phyloP scores from a whole-genome alignment of 2,113 vertebrate species.

The Australoheros scitulus region DNA sequence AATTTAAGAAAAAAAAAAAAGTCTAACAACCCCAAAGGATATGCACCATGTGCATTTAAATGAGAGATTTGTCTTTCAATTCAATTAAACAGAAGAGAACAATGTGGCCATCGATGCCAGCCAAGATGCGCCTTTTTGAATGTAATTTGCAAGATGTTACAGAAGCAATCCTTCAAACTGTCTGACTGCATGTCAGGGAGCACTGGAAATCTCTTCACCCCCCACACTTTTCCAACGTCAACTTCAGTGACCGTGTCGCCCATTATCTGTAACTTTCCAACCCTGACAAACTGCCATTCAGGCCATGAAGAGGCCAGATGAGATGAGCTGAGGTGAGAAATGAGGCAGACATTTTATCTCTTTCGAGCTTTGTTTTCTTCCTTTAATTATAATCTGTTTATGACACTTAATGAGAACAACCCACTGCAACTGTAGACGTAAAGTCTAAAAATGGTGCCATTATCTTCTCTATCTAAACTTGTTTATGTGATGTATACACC shows the following conservation, averaged over 20 bases:
- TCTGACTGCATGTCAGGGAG: neutral
- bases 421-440: too few relatives aligned
- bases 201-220: neutral
- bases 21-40: constrained; percentile 63
- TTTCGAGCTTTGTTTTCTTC: too few relatives aligned
- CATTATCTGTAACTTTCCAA: constrained; percentile 1
- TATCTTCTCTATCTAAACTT: too few relatives aligned
- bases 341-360: too few relatives aligned
- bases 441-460: too few relatives aligned
- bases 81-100: constrained; percentile 37
- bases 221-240: neutral
- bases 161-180: neutral
- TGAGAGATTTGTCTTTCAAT: constrained; percentile 43
- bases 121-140: constrained; percentile 13
- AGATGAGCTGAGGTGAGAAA: too few relatives aligned
- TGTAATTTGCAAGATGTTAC: constrained; percentile 43
- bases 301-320: neutral
- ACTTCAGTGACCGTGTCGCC: neutral
- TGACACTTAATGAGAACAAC: too few relatives aligned
- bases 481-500: too few relatives aligned
- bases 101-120: neutral
- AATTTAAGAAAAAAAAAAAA: constrained; percentile 32
- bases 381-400: too few relatives aligned
- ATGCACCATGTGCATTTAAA: constrained; percentile 63
- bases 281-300: neutral